Evolutionary conservation across 2,113 vertebrate species (phyloP), one percentile per base, ranked within the genome.

Genomic region (Bufo gargarizans): DNA sequence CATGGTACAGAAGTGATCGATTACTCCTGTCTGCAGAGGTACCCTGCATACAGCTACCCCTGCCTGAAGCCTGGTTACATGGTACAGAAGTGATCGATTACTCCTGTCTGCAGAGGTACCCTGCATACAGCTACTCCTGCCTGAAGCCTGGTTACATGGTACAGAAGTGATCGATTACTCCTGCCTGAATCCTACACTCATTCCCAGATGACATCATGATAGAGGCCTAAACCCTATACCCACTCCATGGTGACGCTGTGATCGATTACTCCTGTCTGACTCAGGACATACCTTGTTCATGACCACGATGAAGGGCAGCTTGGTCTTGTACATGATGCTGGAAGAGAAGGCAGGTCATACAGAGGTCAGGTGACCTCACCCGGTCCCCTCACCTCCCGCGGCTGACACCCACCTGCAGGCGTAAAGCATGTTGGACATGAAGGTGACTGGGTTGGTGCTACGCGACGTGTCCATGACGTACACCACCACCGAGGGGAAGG

Each of bases 381-480:
- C 11, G 0, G 4, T 14, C 59, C 45, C 9, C 17, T 6, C 45
- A 3, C 22, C 10, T 11, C 14, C 58, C 43, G 0, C n/a, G 4
- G 4, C 50, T 6, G 11, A n/a, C 14, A 76, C 92, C 91, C 89
- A 99, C 98, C 98, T 99, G 97, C 98, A 99, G 88, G 98, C 98
- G 50, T 99, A 99, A 0, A 99, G 94, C 98, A 99, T 99, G 92
- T 99, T 99, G 91, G 98, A 99, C 98, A 99, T 99, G 91, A 99
- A 99, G 13, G 98, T 99, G 91, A 99, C 94, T 0, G 98, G 98
- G 90, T 91, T 99, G 61, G 97, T 97, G 87, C 98, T 98, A 91
- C 98, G 96, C 45, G 98, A 97, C 4, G 98, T 99, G 90, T 99
- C 98, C 97, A 99, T 98, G 89, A 99, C 96, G n/a, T 99, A 99